A percentile compares a stretch with the other conserved stretches of the same genome.
These are phyloP conservation scores for Eunapius fragilis DNA, from an alignment of 37 sponge, comb jelly and placozoan species.

Conservation along the genomic window DNA sequence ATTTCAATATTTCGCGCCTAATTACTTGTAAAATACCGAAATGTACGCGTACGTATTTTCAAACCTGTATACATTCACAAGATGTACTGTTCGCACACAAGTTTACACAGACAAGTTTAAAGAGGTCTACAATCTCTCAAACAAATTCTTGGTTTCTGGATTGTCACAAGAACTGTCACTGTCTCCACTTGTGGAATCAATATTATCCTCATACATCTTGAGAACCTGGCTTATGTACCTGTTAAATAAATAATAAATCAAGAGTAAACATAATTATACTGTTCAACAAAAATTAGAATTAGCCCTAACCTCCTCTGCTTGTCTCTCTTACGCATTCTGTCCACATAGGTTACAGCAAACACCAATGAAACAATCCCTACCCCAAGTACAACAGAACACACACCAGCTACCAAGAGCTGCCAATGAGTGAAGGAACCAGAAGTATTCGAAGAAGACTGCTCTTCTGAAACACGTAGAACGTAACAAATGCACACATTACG, in stretches of 20 bases:
- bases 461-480: too few species aligned
- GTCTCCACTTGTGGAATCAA: not conserved
- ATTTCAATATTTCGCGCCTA: not conserved
- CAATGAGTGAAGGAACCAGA: not conserved
- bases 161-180: slow-evolving; percentile 14
- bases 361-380: not conserved
- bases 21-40: not conserved
- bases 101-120: too few species aligned
- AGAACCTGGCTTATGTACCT: not conserved
- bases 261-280: not conserved
- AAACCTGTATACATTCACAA: too few species aligned
- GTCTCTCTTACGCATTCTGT: not conserved
- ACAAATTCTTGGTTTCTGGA: slow-evolving; percentile 32
- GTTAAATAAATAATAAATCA: not conserved
- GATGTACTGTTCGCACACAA: too few species aligned
- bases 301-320: not conserved
- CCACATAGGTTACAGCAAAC: not conserved
- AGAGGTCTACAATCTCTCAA: slow-evolving; percentile 12
- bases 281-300: not conserved
- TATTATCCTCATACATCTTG: not conserved
- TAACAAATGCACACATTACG: too few species aligned
- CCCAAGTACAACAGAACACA: not conserved
- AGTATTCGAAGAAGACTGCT: not conserved
- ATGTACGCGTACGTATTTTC: not conserved
- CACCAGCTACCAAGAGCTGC: not conserved